Evolutionary conservation across 2,888 invertebrate genomes (phyloP).

Genomic region (Drosophila seclusa): DNA sequence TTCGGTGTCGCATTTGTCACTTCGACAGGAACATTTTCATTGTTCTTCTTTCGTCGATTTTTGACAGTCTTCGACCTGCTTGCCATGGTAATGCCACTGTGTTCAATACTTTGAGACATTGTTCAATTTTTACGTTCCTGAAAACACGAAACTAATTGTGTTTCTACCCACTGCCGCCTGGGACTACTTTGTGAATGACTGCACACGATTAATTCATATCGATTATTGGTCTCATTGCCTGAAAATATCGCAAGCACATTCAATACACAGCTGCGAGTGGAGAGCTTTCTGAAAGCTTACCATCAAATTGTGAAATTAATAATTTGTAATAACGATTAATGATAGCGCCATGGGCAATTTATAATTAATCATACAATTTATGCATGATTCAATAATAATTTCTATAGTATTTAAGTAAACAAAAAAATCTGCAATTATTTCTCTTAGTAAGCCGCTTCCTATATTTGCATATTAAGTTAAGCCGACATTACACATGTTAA

Average conservation of each 20-base stretch:
- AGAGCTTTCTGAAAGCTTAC: neutral
- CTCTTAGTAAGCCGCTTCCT: neutral
- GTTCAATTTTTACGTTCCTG: neutral
- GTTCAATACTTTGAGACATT: too few relatives aligned
- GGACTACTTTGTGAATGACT: neutral
- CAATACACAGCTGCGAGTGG: neutral
- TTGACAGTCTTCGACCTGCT: neutral
- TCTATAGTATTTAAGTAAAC: neutral
- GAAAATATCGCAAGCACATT: slow-evolving; percentile 16
- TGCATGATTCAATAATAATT: neutral
- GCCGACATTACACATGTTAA: neutral
- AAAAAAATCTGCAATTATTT: neutral
- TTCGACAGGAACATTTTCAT: neutral
- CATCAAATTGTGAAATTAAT: neutral
- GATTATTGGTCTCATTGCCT: neutral
- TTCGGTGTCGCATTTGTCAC: slow-evolving; percentile 2
- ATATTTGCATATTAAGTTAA: neutral
- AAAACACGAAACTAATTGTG: neutral
- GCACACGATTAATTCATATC: slow-evolving; percentile 1
- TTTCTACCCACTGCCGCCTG: neutral
- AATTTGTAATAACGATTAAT: neutral
- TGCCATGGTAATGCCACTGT: neutral
- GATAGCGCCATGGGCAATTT: neutral
- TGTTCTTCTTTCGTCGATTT: slow-evolving; percentile 13
- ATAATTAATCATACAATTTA: neutral